A percentile compares a stretch with the other conserved stretches of the same genome.
Evolutionary conservation across 2,797 vertebrate genomes (phyloP).

Genomic region (Ispidina picta): DNA sequence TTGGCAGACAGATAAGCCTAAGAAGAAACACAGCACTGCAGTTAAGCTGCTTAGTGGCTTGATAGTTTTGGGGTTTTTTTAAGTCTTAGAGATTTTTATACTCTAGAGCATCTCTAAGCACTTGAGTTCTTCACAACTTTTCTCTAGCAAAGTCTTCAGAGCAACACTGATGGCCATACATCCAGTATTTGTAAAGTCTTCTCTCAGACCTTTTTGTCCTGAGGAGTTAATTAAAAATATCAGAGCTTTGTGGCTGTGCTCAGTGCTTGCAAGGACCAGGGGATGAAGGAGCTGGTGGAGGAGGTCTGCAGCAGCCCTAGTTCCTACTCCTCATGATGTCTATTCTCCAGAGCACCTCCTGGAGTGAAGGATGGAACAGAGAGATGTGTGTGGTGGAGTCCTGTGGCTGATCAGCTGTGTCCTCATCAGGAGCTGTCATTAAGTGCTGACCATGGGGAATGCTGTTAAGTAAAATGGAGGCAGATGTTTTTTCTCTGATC

Average conservation of each 20-base stretch:
- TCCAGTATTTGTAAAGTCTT: not conserved
- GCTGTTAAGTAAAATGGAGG: constrained; percentile 11
- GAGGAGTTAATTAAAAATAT: not conserved
- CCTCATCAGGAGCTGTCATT: constrained; percentile 50
- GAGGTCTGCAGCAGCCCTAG: not conserved
- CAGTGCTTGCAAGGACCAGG: not conserved
- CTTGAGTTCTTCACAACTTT: not conserved
- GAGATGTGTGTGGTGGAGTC: not conserved
- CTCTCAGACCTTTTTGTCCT: not conserved
- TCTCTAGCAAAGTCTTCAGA: not conserved
- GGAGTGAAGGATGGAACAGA: not conserved
- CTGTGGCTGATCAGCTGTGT: constrained; percentile 36
- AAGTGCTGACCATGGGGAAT: constrained; percentile 52
- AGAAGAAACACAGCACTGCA: not conserved
- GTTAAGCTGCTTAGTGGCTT: not conserved
- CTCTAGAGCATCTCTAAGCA: not conserved
- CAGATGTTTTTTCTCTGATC: constrained; percentile 56
- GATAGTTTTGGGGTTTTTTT: not conserved
- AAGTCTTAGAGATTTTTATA: not conserved
- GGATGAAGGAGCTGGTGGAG: not conserved
- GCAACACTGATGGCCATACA: not conserved
- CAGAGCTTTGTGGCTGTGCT: not conserved
- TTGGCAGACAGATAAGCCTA: not conserved
- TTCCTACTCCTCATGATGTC: not conserved
- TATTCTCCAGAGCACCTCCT: not conserved